Evolutionary conservation across 2,888 invertebrate species (phyloP), one percentile per base, ranked within the genome.

Genomic region (Andrena fulva): DNA sequence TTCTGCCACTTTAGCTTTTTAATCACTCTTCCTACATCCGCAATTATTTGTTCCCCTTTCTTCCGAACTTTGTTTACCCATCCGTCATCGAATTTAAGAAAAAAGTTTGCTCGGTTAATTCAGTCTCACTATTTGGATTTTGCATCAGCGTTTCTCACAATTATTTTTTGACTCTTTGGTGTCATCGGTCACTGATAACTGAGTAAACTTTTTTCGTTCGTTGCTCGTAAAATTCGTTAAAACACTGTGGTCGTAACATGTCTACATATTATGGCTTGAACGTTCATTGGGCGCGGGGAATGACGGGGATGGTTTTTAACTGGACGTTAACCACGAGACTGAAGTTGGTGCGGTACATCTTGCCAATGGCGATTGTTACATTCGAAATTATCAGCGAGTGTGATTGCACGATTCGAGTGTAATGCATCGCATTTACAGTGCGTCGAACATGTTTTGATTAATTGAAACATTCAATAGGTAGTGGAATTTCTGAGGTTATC

Each of bases 251-350:
- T 7, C 16, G 33, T 33, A n/a, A 3, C 12, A 4, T 42, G 0
- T 42, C 4, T 16, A 42, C 1, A 16, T n/a, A n/a, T 64, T 42
- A 54, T n/a, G 3, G 24, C 24, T 7, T 20, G 29, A 60, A 31
- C 35, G 27, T 31, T 54, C 74, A 82, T 76, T 82, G 66, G 76
- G 76, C 59, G 12, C 33, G 52, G 64, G 69, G 60, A 85, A 79
- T 82, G 74, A 86, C 68, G 82, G 76, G 82, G 67, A 56, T 79
- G 76, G n/a, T 76, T 85, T 85, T 84, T 84, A 77, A 74, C 80
- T 75, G 75, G 52, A 86, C 62, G 72, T 59, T 77, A 60, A 76
- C 72, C 54, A 31, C 35, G 68, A 62, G 54, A 59, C 60, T 76
- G 86, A 86, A 73, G 64, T 74, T 71, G 66, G 35, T 63, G 56